A percentile compares a stretch with the other conserved stretches of the same genome.
These are phyloP conservation scores for Tachypleus tridentatus DNA, from an alignment of 1,140 invertebrate genomes.

Conservation along the genomic window DNA sequence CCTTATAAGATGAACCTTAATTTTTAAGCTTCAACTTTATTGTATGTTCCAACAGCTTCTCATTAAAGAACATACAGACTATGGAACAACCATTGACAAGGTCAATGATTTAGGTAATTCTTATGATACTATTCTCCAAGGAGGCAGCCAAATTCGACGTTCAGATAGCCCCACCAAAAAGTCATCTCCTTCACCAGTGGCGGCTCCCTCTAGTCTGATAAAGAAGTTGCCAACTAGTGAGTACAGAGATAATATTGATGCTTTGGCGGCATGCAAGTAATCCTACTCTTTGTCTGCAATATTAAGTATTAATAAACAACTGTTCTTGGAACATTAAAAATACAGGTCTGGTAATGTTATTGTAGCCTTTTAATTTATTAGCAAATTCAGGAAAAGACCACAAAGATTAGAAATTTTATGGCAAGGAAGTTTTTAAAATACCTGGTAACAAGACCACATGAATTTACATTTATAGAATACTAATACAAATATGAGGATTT, in stretches of 20 bases:
- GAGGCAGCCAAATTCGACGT: slow-evolving; percentile 50
- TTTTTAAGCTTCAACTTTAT: slow-evolving; percentile 4
- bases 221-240: slow-evolving; percentile 16
- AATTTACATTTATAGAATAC: no score
- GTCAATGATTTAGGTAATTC: slow-evolving; percentile 75
- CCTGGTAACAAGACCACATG: no score
- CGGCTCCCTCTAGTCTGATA: slow-evolving; percentile 4
- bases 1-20: background rate
- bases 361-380: no score
- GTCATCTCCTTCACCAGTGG: background rate
- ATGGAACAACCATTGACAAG: slow-evolving; percentile 70
- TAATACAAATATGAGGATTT: no score
- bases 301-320: no score
- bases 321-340: no score
- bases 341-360: no score
- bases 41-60: slow-evolving; percentile 45
- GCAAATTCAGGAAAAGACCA: no score
- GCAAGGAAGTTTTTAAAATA: no score
- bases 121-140: slow-evolving; percentile 60
- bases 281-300: no score
- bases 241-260: background rate
- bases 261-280: no score
- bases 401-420: no score
- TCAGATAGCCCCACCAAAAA: slow-evolving; percentile 11
- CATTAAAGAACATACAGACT: slow-evolving; percentile 77